Evolutionary conservation across 2,797 vertebrate genomes (phyloP), one percentile per base, ranked within the genome.

Genomic region (Delichon dasypus): DNA sequence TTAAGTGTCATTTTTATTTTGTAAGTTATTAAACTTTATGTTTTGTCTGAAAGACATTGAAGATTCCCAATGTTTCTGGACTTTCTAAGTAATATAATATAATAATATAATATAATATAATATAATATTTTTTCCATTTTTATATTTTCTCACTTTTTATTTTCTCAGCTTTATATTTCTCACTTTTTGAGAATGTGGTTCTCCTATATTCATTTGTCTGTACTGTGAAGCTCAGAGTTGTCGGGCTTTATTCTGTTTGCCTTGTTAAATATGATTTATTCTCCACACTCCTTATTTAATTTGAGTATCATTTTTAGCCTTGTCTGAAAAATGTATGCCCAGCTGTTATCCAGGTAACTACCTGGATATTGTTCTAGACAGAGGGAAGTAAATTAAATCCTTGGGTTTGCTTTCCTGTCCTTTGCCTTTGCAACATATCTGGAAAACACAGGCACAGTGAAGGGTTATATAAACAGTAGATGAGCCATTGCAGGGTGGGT

Each of bases 401-500:
- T 68, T 60, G 32, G 11, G 64, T 91, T 91, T 81, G 44, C 76
- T 93, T 91, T 91, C 38, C 45, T 53, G 23, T 86, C 34, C 53
- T 77, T 45, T 89, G n/a, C 25, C 47, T 87, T 90, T 87, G 75
- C n/a, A 81, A 62, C 17, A 6, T 67, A 89, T 64, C 93, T 92
- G 81, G 48, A 74, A 90, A 95, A 54, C 48, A 34, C 40, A 85
- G 57, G 64, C 38, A 53, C 57, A 77, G 42, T 27, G 83, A 71
- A 88, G 27, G 64, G 67, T 96, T 96, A 84, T 91, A 88, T 88
- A 94, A 96, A 95, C 76, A 90, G 83, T 70, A 78, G 71, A 93
- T 94, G 74, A 95, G 74, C 62, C 82, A 79, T 67, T 82, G 54
- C 36, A 95, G 91, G 82, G 89, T 91, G 89, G 93, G 79, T 94